Conservation (phyloP, 1,140 invertebrate species). For the Megathymus violae region DNA sequence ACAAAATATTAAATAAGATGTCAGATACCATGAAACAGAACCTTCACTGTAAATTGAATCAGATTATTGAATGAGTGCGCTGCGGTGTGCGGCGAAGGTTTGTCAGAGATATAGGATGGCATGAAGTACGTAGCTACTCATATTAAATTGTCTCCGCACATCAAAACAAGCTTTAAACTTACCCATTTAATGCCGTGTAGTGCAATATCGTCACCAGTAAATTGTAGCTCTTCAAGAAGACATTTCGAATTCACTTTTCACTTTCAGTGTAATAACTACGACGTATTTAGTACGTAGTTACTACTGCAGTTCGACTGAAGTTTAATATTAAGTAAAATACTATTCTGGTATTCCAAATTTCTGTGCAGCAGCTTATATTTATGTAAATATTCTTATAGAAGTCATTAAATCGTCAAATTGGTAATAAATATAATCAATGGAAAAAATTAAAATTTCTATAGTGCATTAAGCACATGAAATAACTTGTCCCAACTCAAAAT, state of each 20-base stretch:
- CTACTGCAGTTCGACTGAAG: no score
- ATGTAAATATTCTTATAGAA: no score
- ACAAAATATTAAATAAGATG: conserved; percentile 71
- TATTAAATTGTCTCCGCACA: conserved; percentile 19
- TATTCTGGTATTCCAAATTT: no score
- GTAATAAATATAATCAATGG: no score
- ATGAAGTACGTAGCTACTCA: conserved; percentile 6
- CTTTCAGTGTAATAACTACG: neutral
- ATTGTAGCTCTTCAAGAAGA: neutral
- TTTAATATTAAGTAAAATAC: no score
- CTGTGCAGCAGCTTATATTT: no score
- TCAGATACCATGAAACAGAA: conserved; percentile 70
- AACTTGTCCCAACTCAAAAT: no score
- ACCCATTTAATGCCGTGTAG: conserved; percentile 11
- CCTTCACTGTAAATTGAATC: conserved; percentile 68
- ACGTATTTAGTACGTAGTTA: neutral
- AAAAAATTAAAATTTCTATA: no score
- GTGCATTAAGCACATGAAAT: no score
- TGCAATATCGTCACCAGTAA: conserved; percentile 10
- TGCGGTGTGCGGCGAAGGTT: conserved; percentile 52
- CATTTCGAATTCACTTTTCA: neutral
- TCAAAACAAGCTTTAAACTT: conserved; percentile 25
- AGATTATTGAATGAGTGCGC: conserved; percentile 74
- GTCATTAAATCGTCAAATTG: no score
- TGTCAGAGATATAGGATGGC: conserved; percentile 21